These are phyloP conservation scores for Sinohyriopsis cumingii DNA, from an alignment of 2,888 invertebrate genomes.

Conservation along the genomic window DNA sequence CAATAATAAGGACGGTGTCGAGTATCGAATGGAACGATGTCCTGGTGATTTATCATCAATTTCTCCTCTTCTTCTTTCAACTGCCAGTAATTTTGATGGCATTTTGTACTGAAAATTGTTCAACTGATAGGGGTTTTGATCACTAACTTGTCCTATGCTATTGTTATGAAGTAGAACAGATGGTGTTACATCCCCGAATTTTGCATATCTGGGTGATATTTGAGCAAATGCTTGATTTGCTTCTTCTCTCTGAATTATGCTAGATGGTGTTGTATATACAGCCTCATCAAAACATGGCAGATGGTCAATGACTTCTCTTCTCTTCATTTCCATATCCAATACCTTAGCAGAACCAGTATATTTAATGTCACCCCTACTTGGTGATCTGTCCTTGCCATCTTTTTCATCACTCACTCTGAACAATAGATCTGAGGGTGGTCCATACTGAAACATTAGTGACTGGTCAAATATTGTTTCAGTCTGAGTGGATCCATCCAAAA, in stretches of 20 bases:
- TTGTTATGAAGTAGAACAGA: slow-evolving; percentile 17
- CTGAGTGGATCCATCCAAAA: slow-evolving; percentile 5
- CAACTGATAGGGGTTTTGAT: not conserved
- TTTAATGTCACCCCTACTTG: not conserved
- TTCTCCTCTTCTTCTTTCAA: no score
- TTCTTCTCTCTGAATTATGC: no score
- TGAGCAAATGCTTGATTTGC: not conserved
- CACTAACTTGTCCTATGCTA: slow-evolving; percentile 11
- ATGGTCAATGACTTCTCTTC: not conserved
- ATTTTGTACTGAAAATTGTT: not conserved
- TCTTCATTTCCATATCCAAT: slow-evolving; percentile 2
- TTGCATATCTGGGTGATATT: not conserved
- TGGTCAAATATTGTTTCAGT: not conserved
- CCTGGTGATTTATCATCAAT: not conserved
- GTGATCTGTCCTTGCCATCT: not conserved
- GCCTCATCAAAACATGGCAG: not conserved
- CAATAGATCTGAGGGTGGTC: slow-evolving; percentile 10
- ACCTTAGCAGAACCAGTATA: slow-evolving; percentile 9
- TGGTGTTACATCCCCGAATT: slow-evolving; percentile 20
- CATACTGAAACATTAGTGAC: not conserved
- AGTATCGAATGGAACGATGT: slow-evolving; percentile 8
- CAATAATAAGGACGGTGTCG: slow-evolving; percentile 4
- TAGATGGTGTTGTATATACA: slow-evolving; percentile 6
- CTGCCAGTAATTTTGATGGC: no score
- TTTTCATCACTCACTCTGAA: not conserved